Evolutionary conservation across 2,113 vertebrate species (phyloP).

Genomic region (Halcyon malimbica): DNA sequence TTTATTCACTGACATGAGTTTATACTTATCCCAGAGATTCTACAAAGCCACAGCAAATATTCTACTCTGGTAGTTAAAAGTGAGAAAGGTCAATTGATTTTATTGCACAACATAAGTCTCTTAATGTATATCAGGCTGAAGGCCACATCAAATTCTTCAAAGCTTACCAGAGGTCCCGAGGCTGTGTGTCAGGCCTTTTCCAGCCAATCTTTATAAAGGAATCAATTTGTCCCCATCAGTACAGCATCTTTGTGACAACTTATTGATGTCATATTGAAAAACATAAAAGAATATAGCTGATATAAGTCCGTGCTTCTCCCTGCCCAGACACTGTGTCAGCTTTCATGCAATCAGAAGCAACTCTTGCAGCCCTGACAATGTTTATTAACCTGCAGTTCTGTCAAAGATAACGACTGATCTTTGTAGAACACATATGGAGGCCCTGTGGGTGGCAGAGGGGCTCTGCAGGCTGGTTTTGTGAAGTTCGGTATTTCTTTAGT

Average conservation of each 20-base stretch:
- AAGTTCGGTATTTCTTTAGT: not conserved
- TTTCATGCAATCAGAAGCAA: not conserved
- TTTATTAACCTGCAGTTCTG: not conserved
- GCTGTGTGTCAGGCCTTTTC: not conserved
- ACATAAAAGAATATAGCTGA: not conserved
- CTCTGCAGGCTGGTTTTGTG: not conserved
- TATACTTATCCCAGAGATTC: not conserved
- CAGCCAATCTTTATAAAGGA: not conserved
- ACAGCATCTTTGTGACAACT: not conserved
- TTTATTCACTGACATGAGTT: not conserved
- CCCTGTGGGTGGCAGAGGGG: not conserved
- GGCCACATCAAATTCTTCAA: not conserved
- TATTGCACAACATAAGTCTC: not conserved
- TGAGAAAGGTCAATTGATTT: constrained; percentile 15
- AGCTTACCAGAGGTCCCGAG: not conserved
- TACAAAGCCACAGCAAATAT: not conserved
- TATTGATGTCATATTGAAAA: not conserved
- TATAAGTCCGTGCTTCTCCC: not conserved
- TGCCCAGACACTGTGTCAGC: not conserved
- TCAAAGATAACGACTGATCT: not conserved
- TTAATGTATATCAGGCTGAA: not conserved
- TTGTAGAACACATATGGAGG: not conserved
- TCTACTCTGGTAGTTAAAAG: not conserved
- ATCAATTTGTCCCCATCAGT: not conserved
- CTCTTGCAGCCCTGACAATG: accelerated